Percentiles rank a stretch among this genome's conserved stretches.
Evolutionary conservation across 2,113 vertebrate genomes (phyloP).

Genomic region (Antechinus stuartii): DNA sequence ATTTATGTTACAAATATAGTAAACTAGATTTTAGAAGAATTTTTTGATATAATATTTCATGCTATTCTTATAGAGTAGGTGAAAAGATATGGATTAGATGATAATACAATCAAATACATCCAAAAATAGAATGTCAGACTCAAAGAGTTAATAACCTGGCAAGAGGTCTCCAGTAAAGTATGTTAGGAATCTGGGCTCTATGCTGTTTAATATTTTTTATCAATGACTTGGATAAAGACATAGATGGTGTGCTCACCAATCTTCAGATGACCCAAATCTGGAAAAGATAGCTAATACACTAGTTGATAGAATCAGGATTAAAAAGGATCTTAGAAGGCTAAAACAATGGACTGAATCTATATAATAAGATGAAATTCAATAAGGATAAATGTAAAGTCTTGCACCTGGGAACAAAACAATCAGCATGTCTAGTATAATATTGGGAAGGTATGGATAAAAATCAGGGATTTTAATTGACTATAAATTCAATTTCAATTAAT

Average conservation of each 20-base stretch:
- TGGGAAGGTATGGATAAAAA: no score
- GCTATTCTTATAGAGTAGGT: background rate
- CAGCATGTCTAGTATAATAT: background rate
- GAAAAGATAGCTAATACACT: no score
- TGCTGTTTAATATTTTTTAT: background rate
- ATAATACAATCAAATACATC: background rate
- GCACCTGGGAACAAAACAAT: background rate
- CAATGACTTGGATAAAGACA: no score
- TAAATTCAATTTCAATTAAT: background rate
- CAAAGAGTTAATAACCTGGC: background rate
- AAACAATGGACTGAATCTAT: background rate
- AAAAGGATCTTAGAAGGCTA: background rate
- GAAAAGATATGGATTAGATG: background rate
- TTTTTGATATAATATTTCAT: background rate
- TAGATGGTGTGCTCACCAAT: background rate
- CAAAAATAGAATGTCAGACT: background rate
- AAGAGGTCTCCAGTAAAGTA: no score
- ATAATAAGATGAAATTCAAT: background rate
- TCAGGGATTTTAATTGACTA: background rate
- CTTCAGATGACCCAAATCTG: background rate
- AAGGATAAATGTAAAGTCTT: background rate
- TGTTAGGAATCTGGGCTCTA: background rate
- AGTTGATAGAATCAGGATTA: background rate
- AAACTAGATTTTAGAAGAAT: background rate
- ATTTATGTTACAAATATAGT: background rate